Conservation (phyloP, 2,888 invertebrate genomes). For the Orthosia gothica region DNA sequence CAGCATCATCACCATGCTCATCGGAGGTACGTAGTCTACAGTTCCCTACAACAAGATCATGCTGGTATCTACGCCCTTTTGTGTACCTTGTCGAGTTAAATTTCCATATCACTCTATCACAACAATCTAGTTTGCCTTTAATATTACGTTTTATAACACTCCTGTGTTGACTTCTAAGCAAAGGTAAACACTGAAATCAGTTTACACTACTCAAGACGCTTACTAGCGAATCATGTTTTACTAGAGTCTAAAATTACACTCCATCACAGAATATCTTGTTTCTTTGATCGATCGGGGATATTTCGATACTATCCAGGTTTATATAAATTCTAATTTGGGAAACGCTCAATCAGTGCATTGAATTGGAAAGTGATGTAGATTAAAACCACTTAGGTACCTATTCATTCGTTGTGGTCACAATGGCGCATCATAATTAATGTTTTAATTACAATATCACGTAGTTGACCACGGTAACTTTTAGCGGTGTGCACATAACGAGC, state of each 20-base stretch:
- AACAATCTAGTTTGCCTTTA: conserved; percentile 31
- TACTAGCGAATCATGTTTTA: conserved; percentile 37
- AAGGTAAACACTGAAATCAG: conserved; percentile 14
- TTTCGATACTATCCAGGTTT: conserved; percentile 29
- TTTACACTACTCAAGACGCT: conserved; percentile 36
- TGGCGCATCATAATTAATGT: conserved; percentile 12
- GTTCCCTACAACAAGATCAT: not conserved
- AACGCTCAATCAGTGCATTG: conserved; percentile 14
- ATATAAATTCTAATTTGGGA: conserved; percentile 51
- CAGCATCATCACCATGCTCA: conserved; percentile 98
- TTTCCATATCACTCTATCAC: conserved; percentile 5
- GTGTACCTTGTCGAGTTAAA: conserved; percentile 8
- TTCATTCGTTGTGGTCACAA: conserved; percentile 18
- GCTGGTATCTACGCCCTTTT: not conserved
- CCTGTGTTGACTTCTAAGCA: not conserved
- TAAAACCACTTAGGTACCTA: conserved; percentile 13
- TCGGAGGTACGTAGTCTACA: conserved; percentile 94
- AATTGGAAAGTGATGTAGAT: conserved; percentile 31
- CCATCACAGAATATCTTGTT: conserved; percentile 45
- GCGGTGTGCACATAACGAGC: conserved; percentile 36
- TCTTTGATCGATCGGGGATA: conserved; percentile 41
- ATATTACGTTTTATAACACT: conserved; percentile 30
- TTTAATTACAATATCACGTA: conserved; percentile 25
- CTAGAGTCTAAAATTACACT: conserved; percentile 46
- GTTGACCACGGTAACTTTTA: conserved; percentile 37